Conservation (phyloP, 2,113 vertebrate genomes). For the Anolis sagrei region DNA sequence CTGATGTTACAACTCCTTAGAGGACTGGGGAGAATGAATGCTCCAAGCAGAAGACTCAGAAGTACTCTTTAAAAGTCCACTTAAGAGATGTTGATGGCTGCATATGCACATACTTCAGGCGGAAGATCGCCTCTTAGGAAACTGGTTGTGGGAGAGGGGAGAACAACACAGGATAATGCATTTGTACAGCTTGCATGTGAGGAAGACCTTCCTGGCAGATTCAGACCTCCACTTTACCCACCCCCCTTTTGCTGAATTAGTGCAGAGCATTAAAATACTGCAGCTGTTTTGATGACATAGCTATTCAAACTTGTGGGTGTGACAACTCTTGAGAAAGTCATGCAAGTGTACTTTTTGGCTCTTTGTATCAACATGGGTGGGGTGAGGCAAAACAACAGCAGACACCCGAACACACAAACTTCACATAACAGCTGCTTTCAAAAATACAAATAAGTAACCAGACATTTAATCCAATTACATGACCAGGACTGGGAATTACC, state of each 20-base stretch:
- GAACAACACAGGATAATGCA: background rate
- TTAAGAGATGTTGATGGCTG: background rate
- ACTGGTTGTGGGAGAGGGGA: too few relatives aligned
- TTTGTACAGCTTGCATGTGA: background rate
- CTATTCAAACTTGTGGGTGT: background rate
- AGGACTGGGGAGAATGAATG: background rate
- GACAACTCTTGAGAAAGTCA: conserved; percentile 9
- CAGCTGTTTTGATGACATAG: conserved; percentile 14
- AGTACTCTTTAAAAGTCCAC: background rate
- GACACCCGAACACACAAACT: background rate
- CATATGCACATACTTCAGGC: background rate
- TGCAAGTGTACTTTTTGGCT: background rate
- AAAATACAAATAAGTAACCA: conserved; percentile 45
- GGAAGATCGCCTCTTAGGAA: too few relatives aligned
- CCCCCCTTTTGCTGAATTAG: conserved; percentile 24
- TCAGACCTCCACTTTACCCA: background rate
- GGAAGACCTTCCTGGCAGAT: background rate
- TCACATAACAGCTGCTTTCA: conserved; percentile 28
- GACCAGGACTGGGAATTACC: conserved; percentile 43
- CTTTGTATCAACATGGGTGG: background rate
- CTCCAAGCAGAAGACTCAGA: background rate
- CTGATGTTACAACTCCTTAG: conserved; percentile 36
- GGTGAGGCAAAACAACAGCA: conserved; percentile 6
- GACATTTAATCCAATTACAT: conserved; percentile 66
- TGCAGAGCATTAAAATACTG: conserved; percentile 5